Evolutionary conservation across 2,797 vertebrate species (phyloP), one percentile per base, ranked within the genome.

Genomic region (Rhynchonycteris naso): DNA sequence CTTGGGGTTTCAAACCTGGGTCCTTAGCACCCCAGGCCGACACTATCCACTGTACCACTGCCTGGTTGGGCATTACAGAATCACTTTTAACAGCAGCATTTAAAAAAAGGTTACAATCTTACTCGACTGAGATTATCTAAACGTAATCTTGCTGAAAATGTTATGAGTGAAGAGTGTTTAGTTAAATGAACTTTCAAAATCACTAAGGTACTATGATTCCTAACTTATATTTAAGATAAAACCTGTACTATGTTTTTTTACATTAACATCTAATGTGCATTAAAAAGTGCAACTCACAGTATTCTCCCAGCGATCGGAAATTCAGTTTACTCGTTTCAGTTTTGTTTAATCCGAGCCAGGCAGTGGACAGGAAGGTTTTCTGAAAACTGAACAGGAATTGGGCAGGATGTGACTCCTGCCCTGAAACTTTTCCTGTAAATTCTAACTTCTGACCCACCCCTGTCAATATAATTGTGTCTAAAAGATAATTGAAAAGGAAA

Each of bases 361-460:
- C 68, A 58, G 50, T 58, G 14, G 71, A 66, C 65, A 68, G 16
- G 47, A 91, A 82, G 63, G 88, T 97, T 56, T 28, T 10, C 63
- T 89, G 76, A 79, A 5, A 15, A 38, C 54, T 65, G 65, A 30
- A 90, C 65, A 71, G 54, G 88, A 89, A 90, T 76, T 66, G 74
- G 78, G 12, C 38, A 79, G 81, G 81, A 65, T 71, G 71, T 92
- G 93, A 69, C n/a, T 86, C 95, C 69, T 89, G 71, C 35, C 85
- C 65, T 90, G 74, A 94, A 96, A 90, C 22, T 4, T 58, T 94
- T 78, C 76, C 92, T 87, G 8, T 93, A 75, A 91, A 21, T 65
- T 93, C 52, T 92, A 95, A 94, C 58, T 90, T 94, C 56, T 89
- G 82, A 78, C 43, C 61, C 80, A 88, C 69, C 84, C 66, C 30